Evolutionary conservation across 2,113 vertebrate genomes (phyloP).

Genomic region (Chloropsis cyanopogon): DNA sequence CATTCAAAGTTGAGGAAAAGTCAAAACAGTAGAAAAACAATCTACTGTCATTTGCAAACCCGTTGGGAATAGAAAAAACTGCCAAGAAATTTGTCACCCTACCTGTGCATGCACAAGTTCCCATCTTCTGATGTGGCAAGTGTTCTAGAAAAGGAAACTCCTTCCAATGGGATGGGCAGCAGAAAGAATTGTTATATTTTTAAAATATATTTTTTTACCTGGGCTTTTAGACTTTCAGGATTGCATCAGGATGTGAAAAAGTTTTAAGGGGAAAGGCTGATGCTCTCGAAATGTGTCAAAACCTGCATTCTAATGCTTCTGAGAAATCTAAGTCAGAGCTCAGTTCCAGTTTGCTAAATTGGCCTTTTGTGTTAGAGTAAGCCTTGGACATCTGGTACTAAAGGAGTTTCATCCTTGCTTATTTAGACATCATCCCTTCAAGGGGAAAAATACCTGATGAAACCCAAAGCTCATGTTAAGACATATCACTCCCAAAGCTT

Average conservation of each 20-base stretch:
- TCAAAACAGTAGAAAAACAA: not conserved
- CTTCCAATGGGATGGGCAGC: not conserved
- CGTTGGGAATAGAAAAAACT: not conserved
- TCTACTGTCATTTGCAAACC: not conserved
- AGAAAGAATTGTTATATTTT: not conserved
- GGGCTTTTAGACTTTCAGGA: not conserved
- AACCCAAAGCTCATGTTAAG: constrained; percentile 2
- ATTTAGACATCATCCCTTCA: constrained; percentile 7
- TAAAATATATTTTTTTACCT: not conserved
- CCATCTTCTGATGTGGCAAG: not conserved
- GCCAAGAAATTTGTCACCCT: not conserved
- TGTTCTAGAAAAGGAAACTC: not conserved
- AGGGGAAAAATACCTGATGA: not conserved
- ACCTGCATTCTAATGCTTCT: not conserved
- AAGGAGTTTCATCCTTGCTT: not conserved
- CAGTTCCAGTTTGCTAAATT: not conserved
- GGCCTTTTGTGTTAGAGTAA: not conserved
- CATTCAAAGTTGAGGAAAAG: not conserved
- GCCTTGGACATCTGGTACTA: not conserved
- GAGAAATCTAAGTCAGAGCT: not conserved
- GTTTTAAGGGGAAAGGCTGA: not conserved
- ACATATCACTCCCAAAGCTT: not conserved
- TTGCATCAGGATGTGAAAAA: not conserved
- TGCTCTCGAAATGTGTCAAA: not conserved
- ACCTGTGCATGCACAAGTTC: not conserved